phyloP scores from a whole-genome alignment of 1,140 invertebrate genomes.

The Hyles euphorbiae region DNA sequence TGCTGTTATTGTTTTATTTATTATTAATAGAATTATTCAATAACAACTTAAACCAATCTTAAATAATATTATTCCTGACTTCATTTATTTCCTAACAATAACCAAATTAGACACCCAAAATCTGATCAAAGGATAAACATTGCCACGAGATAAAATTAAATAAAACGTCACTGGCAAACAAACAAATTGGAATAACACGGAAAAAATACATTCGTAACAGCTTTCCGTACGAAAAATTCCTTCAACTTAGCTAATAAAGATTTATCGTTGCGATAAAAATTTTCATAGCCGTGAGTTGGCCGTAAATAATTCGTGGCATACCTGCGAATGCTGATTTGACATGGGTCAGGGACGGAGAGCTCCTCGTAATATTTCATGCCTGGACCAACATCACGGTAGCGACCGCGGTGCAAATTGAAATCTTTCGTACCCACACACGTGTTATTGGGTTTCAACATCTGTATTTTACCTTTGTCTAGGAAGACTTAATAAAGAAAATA shows the following conservation, averaged over 20 bases:
- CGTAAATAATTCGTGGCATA: slow-evolving; percentile 67
- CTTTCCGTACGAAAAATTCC: slow-evolving; percentile 24
- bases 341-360: slow-evolving; percentile 51
- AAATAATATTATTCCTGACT: too few species aligned
- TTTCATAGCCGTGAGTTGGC: slow-evolving; percentile 59
- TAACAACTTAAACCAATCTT: too few species aligned
- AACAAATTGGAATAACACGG: slow-evolving; percentile 11
- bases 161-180: slow-evolving; percentile 1
- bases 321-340: slow-evolving; percentile 70
- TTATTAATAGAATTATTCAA: too few species aligned
- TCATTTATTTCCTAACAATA: too few species aligned
- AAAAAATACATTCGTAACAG: slow-evolving; percentile 19
- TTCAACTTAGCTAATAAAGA: slow-evolving; percentile 55
- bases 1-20: too few species aligned
- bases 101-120: too few species aligned
- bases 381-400: slow-evolving; percentile 40
- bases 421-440: slow-evolving; percentile 20
- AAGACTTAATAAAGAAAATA: too few species aligned
- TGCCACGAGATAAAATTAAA: too few species aligned
- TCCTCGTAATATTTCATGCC: slow-evolving; percentile 61
- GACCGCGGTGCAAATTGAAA: slow-evolving; percentile 58
- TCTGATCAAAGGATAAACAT: too few species aligned
- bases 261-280: slow-evolving; percentile 63
- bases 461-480: too few species aligned
- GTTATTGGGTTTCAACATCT: too few species aligned